Percentiles rank a stretch among this genome's conserved stretches.
These are phyloP conservation scores for Recurvirostra avosetta DNA, from an alignment of 2,113 vertebrate species.

Conservation along the genomic window DNA sequence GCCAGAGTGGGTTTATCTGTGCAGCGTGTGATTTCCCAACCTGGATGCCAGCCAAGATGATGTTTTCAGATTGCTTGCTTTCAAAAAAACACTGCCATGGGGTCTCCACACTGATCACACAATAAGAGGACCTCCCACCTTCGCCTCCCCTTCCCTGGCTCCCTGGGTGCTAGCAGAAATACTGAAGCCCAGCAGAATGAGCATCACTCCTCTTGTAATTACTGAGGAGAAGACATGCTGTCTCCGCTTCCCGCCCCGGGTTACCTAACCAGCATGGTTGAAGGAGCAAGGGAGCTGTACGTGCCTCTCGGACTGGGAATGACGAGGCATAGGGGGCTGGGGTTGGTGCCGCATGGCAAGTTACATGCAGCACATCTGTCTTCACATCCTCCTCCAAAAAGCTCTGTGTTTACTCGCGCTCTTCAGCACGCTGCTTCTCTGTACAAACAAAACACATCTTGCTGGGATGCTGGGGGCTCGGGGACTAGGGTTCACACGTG, in stretches of 20 bases:
- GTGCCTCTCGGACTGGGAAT: neutral
- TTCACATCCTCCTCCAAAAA: neutral
- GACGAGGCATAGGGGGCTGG: neutral
- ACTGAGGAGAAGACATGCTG: neutral
- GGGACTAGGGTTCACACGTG: neutral
- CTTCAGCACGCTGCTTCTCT: neutral
- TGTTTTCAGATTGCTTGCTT: neutral
- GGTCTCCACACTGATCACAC: neutral
- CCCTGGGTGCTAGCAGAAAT: neutral
- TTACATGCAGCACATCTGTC: neutral
- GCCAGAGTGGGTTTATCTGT: neutral
- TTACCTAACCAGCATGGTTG: neutral
- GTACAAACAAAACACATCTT: neutral
- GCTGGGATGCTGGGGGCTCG: accelerated
- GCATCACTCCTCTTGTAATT: neutral
- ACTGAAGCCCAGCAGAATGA: neutral
- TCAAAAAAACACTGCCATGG: neutral
- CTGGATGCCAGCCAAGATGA: neutral
- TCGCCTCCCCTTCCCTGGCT: neutral
- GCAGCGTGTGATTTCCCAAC: neutral
- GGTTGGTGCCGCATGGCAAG: neutral
- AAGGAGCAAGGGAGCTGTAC: neutral
- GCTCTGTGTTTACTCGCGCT: neutral
- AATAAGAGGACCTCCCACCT: neutral
- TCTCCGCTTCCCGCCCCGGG: neutral